Percentiles rank a stretch among this genome's conserved stretches.
These are phyloP conservation scores for Drosophila subpulchrella DNA, from an alignment of 1,140 invertebrate species.

Conservation along the genomic window DNA sequence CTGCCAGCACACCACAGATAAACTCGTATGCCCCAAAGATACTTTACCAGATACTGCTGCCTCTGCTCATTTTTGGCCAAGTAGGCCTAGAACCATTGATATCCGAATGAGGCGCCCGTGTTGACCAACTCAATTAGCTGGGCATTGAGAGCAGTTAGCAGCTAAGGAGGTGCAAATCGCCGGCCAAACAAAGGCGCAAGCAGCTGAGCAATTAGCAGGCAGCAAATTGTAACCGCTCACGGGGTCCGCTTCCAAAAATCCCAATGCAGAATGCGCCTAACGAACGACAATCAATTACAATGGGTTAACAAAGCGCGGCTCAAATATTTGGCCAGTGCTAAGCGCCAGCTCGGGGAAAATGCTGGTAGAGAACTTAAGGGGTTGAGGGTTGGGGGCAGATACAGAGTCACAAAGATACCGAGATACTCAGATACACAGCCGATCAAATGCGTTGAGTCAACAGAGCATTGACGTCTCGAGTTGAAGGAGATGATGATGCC, in stretches of 20 bases:
- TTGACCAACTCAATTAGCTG: slow-evolving; percentile 69
- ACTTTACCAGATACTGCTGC: not conserved
- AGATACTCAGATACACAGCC: slow-evolving; percentile 4
- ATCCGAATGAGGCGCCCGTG: slow-evolving; percentile 45
- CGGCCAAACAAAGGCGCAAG: slow-evolving; percentile 74
- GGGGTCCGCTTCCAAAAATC: not conserved
- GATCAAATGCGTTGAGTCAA: slow-evolving; percentile 76
- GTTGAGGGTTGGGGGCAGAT: not conserved
- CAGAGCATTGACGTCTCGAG: slow-evolving; percentile 74
- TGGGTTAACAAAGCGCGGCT: slow-evolving; percentile 51
- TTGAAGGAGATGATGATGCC: slow-evolving; percentile 55
- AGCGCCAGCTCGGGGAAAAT: slow-evolving; percentile 52
- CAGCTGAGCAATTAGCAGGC: slow-evolving; percentile 69
- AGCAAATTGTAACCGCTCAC: slow-evolving; percentile 34
- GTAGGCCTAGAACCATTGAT: slow-evolving; percentile 9
- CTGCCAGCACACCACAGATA: not conserved
- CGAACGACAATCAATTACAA: slow-evolving; percentile 74
- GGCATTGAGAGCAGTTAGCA: slow-evolving; percentile 79
- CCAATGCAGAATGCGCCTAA: slow-evolving; percentile 4
- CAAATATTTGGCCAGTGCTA: slow-evolving; percentile 65
- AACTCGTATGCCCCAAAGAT: not conserved
- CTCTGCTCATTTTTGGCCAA: not conserved
- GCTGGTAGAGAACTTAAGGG: too few relatives aligned
- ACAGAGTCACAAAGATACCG: not conserved
- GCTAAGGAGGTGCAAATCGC: slow-evolving; percentile 62